phyloP scores from a whole-genome alignment of 1,140 invertebrate species.

The Apis florea region DNA sequence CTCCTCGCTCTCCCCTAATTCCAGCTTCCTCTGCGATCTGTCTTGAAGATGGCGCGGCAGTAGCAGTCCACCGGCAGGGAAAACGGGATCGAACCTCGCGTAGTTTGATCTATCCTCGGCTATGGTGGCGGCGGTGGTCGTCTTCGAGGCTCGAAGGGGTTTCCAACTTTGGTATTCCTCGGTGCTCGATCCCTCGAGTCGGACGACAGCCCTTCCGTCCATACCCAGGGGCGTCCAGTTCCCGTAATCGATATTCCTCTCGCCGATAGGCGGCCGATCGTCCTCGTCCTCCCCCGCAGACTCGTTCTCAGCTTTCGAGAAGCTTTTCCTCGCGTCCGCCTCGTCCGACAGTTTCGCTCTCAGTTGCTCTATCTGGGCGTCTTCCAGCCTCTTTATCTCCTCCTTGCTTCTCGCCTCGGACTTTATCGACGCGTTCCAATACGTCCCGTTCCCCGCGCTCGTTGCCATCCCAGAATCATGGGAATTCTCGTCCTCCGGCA shows the following conservation, averaged over 20 bases:
- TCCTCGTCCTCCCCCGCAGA: background rate
- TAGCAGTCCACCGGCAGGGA: conserved; percentile 43
- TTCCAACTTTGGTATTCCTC: conserved; percentile 71
- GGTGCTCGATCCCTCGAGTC: conserved; percentile 29
- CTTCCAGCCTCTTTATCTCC: conserved; percentile 57
- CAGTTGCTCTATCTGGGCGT: conserved; percentile 61
- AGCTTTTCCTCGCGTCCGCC: background rate
- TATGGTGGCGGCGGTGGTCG: background rate
- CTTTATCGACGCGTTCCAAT: background rate
- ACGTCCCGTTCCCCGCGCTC: background rate
- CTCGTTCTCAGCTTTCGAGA: background rate
- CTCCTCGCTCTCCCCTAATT: conserved; percentile 27
- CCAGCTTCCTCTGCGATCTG: conserved; percentile 56
- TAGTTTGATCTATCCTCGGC: conserved; percentile 32
- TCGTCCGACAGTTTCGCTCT: conserved; percentile 37
- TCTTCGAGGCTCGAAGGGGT: conserved; percentile 44
- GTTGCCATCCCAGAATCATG: background rate
- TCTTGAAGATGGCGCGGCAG: conserved; percentile 59
- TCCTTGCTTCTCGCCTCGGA: conserved; percentile 41
- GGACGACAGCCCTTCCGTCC: conserved; percentile 49
- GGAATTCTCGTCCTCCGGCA: background rate
- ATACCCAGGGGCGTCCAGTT: conserved; percentile 69
- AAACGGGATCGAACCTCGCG: conserved; percentile 17
- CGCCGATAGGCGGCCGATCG: background rate
- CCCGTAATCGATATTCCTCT: conserved; percentile 64